These are phyloP conservation scores for Pocillopora damicornis DNA, from an alignment of 64 coral and sea anemone species.

Conservation along the genomic window DNA sequence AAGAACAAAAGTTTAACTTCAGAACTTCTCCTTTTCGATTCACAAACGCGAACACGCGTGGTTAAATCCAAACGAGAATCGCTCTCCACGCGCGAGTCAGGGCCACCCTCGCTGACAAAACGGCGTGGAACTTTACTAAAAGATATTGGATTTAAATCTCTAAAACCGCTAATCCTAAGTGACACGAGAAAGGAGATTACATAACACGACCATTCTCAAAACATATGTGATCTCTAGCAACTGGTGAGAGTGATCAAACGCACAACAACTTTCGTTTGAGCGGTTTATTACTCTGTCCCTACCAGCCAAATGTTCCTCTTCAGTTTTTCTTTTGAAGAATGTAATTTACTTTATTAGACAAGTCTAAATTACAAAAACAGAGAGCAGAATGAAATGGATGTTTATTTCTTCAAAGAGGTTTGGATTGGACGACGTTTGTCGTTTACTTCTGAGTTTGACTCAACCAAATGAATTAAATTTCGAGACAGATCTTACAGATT, in stretches of 20 bases:
- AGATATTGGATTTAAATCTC: not conserved
- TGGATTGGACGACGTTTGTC: too few relatives aligned
- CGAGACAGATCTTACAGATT: too few relatives aligned
- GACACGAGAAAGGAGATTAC: not conserved
- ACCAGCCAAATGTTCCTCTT: conserved; percentile 18
- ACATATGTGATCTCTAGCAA: conserved; percentile 48
- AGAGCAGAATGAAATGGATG: not conserved
- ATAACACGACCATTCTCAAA: not conserved
- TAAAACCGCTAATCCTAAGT: not conserved
- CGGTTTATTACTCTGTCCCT: not conserved
- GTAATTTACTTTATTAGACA: conserved; percentile 32
- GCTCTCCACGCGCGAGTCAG: not conserved
- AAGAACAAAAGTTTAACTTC: not conserved
- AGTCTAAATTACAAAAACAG: not conserved
- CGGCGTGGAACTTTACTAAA: not conserved
- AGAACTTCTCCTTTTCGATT: not conserved
- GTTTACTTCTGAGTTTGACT: not conserved
- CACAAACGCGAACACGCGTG: not conserved
- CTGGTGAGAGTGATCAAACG: not conserved
- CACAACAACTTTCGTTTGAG: not conserved
- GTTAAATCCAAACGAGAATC: not conserved
- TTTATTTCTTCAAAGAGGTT: conserved; percentile 15
- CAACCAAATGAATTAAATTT: too few relatives aligned
- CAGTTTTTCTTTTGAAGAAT: not conserved
- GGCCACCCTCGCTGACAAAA: not conserved